phyloP scores from a whole-genome alignment of 64 coral and sea anemone genomes.

The Pocillopora damicornis region DNA sequence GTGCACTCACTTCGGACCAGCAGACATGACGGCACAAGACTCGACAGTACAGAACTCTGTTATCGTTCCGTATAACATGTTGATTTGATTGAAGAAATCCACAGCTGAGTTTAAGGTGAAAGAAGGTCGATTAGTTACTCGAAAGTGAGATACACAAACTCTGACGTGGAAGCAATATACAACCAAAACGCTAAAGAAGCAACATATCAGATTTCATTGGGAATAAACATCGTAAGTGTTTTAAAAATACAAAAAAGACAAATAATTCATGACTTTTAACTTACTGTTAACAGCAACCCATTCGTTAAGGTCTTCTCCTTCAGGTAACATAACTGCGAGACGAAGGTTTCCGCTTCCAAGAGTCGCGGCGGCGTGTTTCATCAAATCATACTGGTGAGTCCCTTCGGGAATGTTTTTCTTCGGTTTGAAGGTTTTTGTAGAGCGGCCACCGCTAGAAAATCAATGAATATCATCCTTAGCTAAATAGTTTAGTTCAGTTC shows the following conservation, averaged over 20 bases:
- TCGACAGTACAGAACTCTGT: constrained; percentile 94
- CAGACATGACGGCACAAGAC: constrained; percentile 94
- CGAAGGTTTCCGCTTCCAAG: constrained; percentile 96
- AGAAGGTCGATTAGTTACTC: not conserved
- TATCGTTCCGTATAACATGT: constrained; percentile 99
- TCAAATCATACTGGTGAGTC: constrained; percentile 96
- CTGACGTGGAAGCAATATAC: not conserved
- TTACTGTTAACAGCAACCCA: constrained; percentile 99
- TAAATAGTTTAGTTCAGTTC: not conserved
- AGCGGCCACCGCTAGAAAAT: constrained; percentile 81
- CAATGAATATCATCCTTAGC: constrained; percentile 25
- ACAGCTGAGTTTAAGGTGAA: constrained; percentile 77
- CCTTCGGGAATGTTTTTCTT: constrained; percentile 99
- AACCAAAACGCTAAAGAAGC: not conserved
- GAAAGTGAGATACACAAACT: not conserved
- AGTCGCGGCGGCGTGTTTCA: constrained; percentile 94
- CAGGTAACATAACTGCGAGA: constrained; percentile 87
- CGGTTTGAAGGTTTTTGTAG: constrained; percentile 97
- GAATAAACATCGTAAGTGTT: not conserved
- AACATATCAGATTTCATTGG: not conserved
- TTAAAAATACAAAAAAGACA: not conserved
- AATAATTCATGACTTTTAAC: not conserved
- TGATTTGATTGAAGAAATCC: constrained; percentile 99
- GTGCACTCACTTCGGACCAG: constrained; percentile 94
- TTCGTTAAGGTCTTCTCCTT: constrained; percentile 99